A percentile compares a stretch with the other conserved stretches of the same genome.
Conservation (phyloP, 2,888 invertebrate species). For the Hyles lineata region DNA sequence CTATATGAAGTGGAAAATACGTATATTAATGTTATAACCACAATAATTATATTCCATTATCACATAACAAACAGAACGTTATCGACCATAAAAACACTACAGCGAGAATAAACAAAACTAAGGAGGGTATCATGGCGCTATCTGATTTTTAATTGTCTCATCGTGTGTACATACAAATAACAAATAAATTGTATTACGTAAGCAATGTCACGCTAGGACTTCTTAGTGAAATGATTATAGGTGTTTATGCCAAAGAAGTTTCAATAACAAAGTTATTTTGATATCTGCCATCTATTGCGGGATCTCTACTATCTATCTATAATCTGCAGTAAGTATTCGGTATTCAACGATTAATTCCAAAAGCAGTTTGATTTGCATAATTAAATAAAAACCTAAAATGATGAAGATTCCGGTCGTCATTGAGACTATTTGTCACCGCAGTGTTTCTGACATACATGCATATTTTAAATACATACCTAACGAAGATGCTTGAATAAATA, state of each 20-base stretch:
- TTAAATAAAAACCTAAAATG: neutral
- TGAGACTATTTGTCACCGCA: neutral
- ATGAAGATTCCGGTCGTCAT: neutral
- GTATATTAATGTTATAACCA: slow-evolving; percentile 5
- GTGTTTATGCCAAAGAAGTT: slow-evolving; percentile 13
- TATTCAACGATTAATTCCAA: neutral
- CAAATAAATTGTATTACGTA: slow-evolving; percentile 12
- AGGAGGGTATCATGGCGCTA: slow-evolving; percentile 15
- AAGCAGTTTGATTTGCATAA: neutral
- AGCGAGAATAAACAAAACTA: slow-evolving; percentile 12
- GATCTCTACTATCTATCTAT: neutral
- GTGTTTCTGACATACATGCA: neutral
- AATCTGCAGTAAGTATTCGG: neutral
- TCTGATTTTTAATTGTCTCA: neutral
- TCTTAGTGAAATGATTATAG: neutral
- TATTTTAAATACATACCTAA: neutral
- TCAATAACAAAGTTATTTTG: neutral
- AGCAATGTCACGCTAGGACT: slow-evolving; percentile 3
- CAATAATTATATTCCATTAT: slow-evolving; percentile 17
- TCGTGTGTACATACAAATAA: neutral
- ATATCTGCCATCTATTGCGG: neutral
- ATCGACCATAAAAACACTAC: slow-evolving; percentile 25
- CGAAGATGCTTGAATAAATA: neutral
- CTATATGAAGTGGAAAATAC: slow-evolving; percentile 17
- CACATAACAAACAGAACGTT: slow-evolving; percentile 24